Evolutionary conservation across 2,797 vertebrate species (phyloP), one percentile per base, ranked within the genome.

Genomic region (Sylvilagus floridanus): DNA sequence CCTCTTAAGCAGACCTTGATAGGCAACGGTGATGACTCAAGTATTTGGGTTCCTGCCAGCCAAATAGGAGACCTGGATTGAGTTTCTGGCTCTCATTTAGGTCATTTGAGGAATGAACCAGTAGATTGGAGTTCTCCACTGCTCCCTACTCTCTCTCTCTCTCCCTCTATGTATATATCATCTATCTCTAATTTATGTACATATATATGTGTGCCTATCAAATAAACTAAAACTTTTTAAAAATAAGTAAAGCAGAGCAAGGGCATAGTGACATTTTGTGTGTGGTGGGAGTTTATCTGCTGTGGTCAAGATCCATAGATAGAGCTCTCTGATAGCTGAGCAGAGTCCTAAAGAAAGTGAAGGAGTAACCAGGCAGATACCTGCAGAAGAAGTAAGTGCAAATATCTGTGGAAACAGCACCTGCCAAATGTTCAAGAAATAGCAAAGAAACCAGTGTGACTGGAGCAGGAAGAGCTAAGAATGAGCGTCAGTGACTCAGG

Each of bases 311-410:
- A 8, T 76, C 2, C 30, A 10, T 60, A 50, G n/a, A 73, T 47
- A 65, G 32, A 50, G 6, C n/a, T 79, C 37, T 89, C 30, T 69
- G 60, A 32, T 84, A 76, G 65, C 37, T 54, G 63, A 65, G 12
- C 24, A 71, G n/a, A 77, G 35, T 90, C 52, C 50, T 65, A n/a
- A 90, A 71, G 42, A 65, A 60, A 32, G n/a, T 71, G 66, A 79
- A 30, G 50, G 28, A 83, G 13, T 54, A 60, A 50, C 8, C 24
- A 68, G 54, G 50, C 7, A 57, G 17, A 14, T 89, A n/a, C 26
- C 8, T 57, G 6, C 9, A 8, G 5, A 28, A 65, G 47, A 1
- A 78, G 62, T 62, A 50, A 22, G 35, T n/a, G 7, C 52, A 63
- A 76, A 68, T 79, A 5, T 47, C 75, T 54, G n/a, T 30, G 14